Base-by-base conservation (phyloP, 2,113 vertebrate species). In the Aldabrachelys gigantea region DNA sequence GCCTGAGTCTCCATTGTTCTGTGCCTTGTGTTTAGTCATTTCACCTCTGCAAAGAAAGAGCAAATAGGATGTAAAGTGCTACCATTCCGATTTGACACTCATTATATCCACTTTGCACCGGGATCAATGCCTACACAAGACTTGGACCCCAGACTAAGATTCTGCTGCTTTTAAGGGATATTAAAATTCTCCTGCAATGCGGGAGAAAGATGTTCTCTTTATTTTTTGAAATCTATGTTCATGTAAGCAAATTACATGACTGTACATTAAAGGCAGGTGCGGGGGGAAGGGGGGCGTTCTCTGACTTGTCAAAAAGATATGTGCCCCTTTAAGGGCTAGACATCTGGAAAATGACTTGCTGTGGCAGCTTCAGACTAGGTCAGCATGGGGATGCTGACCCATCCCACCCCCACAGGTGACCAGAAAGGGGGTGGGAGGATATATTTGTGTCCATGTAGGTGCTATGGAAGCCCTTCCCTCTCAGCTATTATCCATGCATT, bases 231-330 rank as follows among this genome's bases (percentile, higher is more conserved):
- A 78, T 27, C 75, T 16, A 6, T 47, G 41, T 12, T 27, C 5
- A 6, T 25, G 24, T 25, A 44, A 47, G 75, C 12, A 27, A 47
- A 44, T 8, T 3, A 78, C 25, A 25, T 14, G 41, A 47, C 25
- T 27, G 24, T 24, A 72, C 16, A 8, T 29, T 72, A 22, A 72
- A 17, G 16, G 10, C 47, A 5, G 5, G 25, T 10, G 24, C 1
- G 0, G 10, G 57, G 41, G 41, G 6, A 6, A 6, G 2, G 35
- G 2, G 17, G 2, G 35, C 10, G 8, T 22, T n/a, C 19, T 19
- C 59, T 35, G 65, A 9, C 9, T 72, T 72, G 65, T 72, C 16
- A 17, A 38, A 72, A 72, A 38, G 65, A 9, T 9, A 10, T 72
- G 19, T 21, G 9, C 65, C 65, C 8, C 35, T 72, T 72, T 72